Conservation (phyloP, 2,888 invertebrate genomes). For the Brachycybe producta region DNA sequence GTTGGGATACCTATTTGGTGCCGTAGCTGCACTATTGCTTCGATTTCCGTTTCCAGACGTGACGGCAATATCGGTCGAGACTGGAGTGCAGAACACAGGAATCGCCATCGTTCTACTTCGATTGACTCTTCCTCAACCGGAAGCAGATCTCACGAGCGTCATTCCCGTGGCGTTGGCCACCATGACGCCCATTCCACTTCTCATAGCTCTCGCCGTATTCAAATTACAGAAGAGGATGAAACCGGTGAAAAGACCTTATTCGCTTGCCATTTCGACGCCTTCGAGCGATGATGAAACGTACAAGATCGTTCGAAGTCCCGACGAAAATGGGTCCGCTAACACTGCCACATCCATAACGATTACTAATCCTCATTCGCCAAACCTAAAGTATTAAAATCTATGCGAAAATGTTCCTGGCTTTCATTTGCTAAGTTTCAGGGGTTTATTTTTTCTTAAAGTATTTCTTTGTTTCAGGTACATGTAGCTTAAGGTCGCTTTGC, state of each 20-base stretch:
- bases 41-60: constrained; percentile 52
- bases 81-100: constrained; percentile 87
- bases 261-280: constrained; percentile 2
- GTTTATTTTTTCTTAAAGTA: no score
- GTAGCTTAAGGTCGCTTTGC: no score
- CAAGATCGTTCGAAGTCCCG: not conserved
- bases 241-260: not conserved
- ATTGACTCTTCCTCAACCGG: constrained; percentile 67
- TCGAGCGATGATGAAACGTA: constrained; percentile 6
- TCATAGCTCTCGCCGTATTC: constrained; percentile 29
- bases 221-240: constrained; percentile 9
- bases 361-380: no score
- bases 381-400: no score
- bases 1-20: constrained; percentile 63
- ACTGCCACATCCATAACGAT: no score
- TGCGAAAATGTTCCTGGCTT: no score
- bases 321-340: not conserved
- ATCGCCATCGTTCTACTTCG: constrained; percentile 76
- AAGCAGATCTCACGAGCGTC: constrained; percentile 78
- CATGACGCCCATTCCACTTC: constrained; percentile 82
- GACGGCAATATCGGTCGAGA: constrained; percentile 82
- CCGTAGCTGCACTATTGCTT: constrained; percentile 45
- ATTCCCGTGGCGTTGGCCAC: constrained; percentile 81
- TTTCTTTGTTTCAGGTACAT: no score
- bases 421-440: no score